Base-by-base conservation (phyloP, 2,113 vertebrate genomes). In the Mola mola region DNA sequence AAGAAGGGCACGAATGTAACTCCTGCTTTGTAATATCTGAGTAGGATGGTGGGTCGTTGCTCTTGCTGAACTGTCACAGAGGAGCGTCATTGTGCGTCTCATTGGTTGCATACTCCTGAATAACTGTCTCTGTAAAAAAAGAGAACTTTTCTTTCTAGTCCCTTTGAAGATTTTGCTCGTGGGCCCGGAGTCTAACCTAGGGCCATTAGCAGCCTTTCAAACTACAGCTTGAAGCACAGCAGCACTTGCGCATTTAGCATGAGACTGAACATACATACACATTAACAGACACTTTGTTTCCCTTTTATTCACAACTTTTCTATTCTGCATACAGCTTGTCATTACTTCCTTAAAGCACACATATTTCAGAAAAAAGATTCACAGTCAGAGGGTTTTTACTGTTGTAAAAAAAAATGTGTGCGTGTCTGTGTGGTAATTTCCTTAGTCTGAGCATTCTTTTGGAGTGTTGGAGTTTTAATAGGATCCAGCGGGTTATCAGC, bases 401-500 rank as follows among this genome's bases (percentile, higher is more conserved):
- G 25, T n/a, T 53, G 64, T 56, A 38, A n/a, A n/a, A n/a, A n/a
- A n/a, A 69, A 64, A 57, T 24, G 37, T 37, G 25, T 29, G 69
- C 68, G 53, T 42, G 67, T 31, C 37, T 66, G 44, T 75, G 71
- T 72, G 66, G 72, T 80, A 76, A 86, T 72, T 72, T 67, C 67
- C 61, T 75, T 63, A 48, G 44, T 85, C 79, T 67, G 37, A 81
- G 73, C 42, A 36, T 81, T 80, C 71, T 72, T 81, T 75, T 75
- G 59, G 79, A 88, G 79, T 70, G 56, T 71, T 16, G 49, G 43
- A 67, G 65, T 83, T 82, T 86, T 82, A 88, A 86, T 89, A 81
- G 85, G 82, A 84, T 81, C 43, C 66, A 57, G 67, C 61, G 66
- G 81, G 70, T 89, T 86, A 89, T 90, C 86, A 78, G 56, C 7